Percentiles rank a stretch among this genome's conserved stretches.
phyloP scores from a whole-genome alignment of 2,888 invertebrate species.

The Leptinotarsa tumamoca region DNA sequence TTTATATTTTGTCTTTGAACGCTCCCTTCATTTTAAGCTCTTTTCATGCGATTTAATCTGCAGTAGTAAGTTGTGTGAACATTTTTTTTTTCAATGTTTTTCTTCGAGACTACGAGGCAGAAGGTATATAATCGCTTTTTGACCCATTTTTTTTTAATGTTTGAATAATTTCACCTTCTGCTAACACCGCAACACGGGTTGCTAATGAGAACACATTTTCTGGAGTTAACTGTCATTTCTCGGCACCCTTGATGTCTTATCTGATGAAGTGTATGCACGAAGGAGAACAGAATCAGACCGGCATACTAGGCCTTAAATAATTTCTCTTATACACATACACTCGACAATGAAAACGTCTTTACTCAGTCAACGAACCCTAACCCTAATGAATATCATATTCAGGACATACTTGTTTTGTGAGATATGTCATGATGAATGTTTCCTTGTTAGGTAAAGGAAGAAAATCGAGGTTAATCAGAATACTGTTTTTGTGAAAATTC shows the following conservation, averaged over 20 bases:
- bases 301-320: not conserved
- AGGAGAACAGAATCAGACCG: conserved; percentile 1
- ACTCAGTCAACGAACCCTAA: conserved; percentile 8
- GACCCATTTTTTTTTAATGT: too few species aligned
- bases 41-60: too few species aligned
- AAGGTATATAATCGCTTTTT: too few species aligned
- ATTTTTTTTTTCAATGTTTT: too few species aligned
- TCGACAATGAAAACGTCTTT: not conserved
- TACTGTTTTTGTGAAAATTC: not conserved
- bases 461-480: not conserved
- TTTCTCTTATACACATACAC: not conserved
- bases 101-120: too few species aligned
- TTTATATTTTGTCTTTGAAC: too few species aligned
- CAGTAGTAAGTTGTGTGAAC: too few species aligned
- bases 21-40: too few species aligned
- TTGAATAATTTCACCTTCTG: not conserved
- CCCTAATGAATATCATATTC: not conserved
- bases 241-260: not conserved
- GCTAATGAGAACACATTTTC: conserved; percentile 12
- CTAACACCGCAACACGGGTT: not conserved
- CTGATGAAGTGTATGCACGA: conserved; percentile 5
- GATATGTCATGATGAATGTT: not conserved
- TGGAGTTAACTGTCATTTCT: conserved; percentile 6
- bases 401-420: not conserved
- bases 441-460: not conserved